Evolutionary conservation across 2,797 vertebrate species (phyloP).

Genomic region (Anguilla obscura): DNA sequence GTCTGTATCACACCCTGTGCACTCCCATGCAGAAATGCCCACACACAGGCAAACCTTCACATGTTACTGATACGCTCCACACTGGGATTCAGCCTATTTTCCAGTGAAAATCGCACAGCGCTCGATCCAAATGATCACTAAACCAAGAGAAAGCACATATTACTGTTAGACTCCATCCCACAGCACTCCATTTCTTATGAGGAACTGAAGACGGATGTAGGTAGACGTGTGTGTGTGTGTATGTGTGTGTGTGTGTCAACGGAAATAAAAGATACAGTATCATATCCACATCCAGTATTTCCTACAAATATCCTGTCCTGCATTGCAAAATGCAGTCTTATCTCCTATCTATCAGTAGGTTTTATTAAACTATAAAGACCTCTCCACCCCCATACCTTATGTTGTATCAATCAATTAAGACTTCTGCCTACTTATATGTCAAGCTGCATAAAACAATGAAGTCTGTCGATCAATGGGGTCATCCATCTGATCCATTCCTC

Average conservation of each 20-base stretch:
- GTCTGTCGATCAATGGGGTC: background rate
- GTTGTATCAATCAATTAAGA: background rate
- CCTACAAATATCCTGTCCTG: background rate
- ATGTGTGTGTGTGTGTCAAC: background rate
- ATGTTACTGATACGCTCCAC: background rate
- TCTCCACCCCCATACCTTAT: background rate
- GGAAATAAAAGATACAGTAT: background rate
- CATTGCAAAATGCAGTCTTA: background rate
- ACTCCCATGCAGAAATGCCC: conserved; percentile 40
- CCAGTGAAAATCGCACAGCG: background rate
- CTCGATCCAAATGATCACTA: background rate
- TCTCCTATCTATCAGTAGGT: background rate
- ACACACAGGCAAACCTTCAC: conserved; percentile 3
- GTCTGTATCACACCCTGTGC: conserved; percentile 54
- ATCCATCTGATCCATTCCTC: background rate
- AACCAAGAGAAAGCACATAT: background rate
- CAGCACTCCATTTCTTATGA: background rate
- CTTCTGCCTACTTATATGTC: background rate
- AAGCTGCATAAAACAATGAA: background rate
- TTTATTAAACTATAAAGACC: background rate
- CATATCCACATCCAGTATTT: background rate
- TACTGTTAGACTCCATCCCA: background rate
- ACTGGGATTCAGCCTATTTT: background rate
- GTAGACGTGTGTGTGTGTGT: background rate
- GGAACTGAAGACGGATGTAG: background rate